These are phyloP conservation scores for Drosophila diplacantha DNA, from an alignment of 2,888 invertebrate species.

Conservation along the genomic window DNA sequence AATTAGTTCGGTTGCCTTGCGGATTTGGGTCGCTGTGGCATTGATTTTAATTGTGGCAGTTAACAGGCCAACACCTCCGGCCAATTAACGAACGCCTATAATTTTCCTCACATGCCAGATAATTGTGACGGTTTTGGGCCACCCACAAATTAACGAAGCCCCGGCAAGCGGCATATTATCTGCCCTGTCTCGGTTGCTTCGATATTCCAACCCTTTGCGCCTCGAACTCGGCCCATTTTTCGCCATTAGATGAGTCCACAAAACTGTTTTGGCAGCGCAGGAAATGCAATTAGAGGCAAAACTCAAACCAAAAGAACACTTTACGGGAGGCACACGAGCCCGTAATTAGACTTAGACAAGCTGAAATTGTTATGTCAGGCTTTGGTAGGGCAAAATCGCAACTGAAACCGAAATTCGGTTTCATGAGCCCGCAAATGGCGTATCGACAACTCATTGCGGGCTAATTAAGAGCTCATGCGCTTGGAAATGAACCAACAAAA, in stretches of 20 bases:
- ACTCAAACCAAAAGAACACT: constrained; percentile 27
- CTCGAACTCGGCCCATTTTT: constrained; percentile 3
- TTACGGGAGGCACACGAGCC: constrained; percentile 1
- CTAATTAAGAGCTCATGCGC: constrained; percentile 66
- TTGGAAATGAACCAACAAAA: constrained; percentile 29
- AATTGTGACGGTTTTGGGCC: constrained; percentile 53
- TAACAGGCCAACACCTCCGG: constrained; percentile 48
- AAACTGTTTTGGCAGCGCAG: constrained; percentile 51
- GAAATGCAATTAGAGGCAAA: constrained; percentile 58
- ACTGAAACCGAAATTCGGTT: constrained; percentile 17
- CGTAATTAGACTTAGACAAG: constrained; percentile 60
- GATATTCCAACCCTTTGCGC: constrained; percentile 7
- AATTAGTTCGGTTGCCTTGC: constrained; percentile 18
- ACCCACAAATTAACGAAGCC: constrained; percentile 55
- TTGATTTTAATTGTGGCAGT: constrained; percentile 56
- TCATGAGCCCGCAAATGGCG: constrained; percentile 41
- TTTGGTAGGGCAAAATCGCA: constrained; percentile 19
- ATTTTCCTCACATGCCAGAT: constrained; percentile 57
- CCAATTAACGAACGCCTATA: constrained; percentile 59
- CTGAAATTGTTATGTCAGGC: constrained; percentile 56
- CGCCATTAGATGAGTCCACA: constrained; percentile 49
- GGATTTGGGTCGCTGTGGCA: constrained; percentile 51
- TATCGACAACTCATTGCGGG: constrained; percentile 65
- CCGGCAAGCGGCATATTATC: constrained; percentile 61
- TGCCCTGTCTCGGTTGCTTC: constrained; percentile 23